A percentile compares a stretch with the other conserved stretches of the same genome.
phyloP scores from a whole-genome alignment of 2,113 vertebrate genomes.

The Orycteropus afer region DNA sequence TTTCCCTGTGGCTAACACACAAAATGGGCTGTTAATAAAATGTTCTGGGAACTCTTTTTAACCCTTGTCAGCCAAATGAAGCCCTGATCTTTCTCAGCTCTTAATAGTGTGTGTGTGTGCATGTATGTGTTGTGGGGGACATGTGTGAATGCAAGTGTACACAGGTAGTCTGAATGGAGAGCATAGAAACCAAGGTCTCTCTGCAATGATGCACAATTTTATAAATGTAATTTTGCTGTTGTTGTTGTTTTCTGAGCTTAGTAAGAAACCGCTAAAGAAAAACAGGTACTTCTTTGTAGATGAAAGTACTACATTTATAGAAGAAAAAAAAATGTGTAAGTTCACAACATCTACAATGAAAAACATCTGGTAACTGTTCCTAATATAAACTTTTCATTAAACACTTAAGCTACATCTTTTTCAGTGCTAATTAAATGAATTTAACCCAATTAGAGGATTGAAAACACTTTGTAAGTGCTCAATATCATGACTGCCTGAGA shows the following conservation, averaged over 20 bases:
- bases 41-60: background rate
- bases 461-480: conserved; percentile 74
- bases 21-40: conserved; percentile 50
- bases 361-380: conserved; percentile 78
- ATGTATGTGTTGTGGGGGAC: background rate
- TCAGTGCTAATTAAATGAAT: conserved; percentile 81
- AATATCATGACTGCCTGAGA: conserved; percentile 61
- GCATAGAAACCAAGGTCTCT: background rate
- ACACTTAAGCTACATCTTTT: conserved; percentile 62
- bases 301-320: conserved; percentile 31
- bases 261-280: background rate
- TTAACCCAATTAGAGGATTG: conserved; percentile 77
- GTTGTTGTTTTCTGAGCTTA: background rate
- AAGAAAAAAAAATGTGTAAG: conserved; percentile 4
- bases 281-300: conserved; percentile 32
- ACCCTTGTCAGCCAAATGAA: background rate
- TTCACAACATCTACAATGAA: conserved; percentile 53
- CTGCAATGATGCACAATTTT: background rate
- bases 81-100: background rate
- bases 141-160: background rate
- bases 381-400: conserved; percentile 79
- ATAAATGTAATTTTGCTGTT: background rate
- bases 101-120: background rate
- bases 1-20: conserved; percentile 47
- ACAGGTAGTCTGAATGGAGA: background rate